Base-by-base conservation (phyloP, 2,797 vertebrate species). In the Pagetopsis macropterus region DNA sequence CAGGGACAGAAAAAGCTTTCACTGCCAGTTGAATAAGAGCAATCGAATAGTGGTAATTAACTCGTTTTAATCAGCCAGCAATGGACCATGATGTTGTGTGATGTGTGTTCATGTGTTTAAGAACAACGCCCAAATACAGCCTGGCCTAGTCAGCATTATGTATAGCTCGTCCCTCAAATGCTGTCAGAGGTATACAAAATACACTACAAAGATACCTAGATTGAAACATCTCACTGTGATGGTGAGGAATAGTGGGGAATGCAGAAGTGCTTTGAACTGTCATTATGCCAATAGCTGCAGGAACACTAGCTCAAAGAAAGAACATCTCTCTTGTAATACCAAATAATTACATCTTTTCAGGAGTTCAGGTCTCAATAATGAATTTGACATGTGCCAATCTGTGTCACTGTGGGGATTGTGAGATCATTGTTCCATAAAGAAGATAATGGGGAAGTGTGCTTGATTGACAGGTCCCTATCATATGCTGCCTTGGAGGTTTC, bases 11-110 rank as follows among this genome's bases (percentile, higher is more conserved):
- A 10, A 75, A 70, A 69, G 44, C 49, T 50, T 78, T 64, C 58
- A 27, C 65, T 49, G 56, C 4, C 51, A 66, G 51, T 46, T 75
- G 45, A 82, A 76, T 16, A 62, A n/a, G 27, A 48, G 16, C 65
- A 71, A 77, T 74, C 64, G 62, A 85, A 70, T 71, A 46, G 70
- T 73, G 60, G 70, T 76, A 72, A 88, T 87, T 79, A 80, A 70
- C 43, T 59, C 0, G 75, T 82, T 87, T 81, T 83, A 90, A 85
- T 90, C 72, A 87, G 66, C 10, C 48, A 64, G 17, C 37, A 78
- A 74, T 62, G 33, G 51, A 40, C 70, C 63, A 82, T 83, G 80
- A 85, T 89, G 72, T 70, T 49, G 65, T 82, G 41, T 75, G 15
- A 55, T 50, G 37, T 54, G 69, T 81, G 59, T 57, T 70, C 2